Conservation (phyloP, 2,113 vertebrate genomes). For the Charadrius vociferus region DNA sequence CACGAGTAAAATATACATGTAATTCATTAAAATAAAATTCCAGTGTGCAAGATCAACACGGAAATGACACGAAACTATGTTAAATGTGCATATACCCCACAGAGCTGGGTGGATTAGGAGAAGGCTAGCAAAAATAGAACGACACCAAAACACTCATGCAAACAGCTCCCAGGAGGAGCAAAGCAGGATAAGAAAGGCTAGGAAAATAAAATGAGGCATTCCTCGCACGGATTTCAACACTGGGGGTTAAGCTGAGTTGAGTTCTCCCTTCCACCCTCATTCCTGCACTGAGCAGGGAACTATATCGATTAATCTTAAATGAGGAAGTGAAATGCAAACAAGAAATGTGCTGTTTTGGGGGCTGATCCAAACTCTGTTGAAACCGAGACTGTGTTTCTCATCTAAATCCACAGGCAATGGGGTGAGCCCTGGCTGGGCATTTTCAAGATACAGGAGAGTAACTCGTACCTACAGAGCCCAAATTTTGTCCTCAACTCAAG, state of each 20-base stretch:
- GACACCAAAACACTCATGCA: constrained; percentile 40
- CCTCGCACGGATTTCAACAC: background rate
- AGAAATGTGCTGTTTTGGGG: background rate
- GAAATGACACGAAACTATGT: constrained; percentile 16
- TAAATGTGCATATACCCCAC: constrained; percentile 23
- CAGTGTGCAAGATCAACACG: background rate
- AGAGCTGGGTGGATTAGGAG: constrained; percentile 8
- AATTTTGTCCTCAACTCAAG: background rate
- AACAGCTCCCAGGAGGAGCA: constrained; percentile 48
- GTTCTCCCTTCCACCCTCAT: constrained; percentile 13
- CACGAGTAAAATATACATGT: background rate
- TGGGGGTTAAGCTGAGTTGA: background rate
- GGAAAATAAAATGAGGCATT: constrained; percentile 47
- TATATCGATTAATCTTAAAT: background rate
- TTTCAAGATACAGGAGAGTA: background rate
- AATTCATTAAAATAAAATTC: constrained; percentile 37
- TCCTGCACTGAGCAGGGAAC: background rate
- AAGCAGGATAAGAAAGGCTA: constrained; percentile 20
- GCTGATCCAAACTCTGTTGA: background rate
- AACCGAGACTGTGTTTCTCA: background rate
- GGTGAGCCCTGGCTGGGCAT: background rate
- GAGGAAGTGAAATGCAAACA: constrained; percentile 17
- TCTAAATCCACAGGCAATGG: background rate
- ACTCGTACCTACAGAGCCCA: background rate
- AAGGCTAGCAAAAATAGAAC: constrained; percentile 20